Percentiles rank a stretch among this genome's conserved stretches.
Conservation (phyloP, 2,113 vertebrate genomes). For the Dinomys branickii region DNA sequence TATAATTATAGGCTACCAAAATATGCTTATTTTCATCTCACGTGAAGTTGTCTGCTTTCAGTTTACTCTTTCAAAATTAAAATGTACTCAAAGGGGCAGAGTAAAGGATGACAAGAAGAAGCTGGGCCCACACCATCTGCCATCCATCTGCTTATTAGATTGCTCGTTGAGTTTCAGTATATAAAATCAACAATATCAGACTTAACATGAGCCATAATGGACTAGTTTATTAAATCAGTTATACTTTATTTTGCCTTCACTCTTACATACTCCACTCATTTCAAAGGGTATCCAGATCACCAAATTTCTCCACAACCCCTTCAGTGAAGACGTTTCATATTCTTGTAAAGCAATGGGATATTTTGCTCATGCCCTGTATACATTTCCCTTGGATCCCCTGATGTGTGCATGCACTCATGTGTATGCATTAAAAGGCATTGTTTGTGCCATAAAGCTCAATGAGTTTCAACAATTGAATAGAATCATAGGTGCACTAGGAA, state of each 20-base stretch:
- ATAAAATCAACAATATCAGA: background rate
- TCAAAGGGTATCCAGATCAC: background rate
- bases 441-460: background rate
- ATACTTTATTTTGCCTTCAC: background rate
- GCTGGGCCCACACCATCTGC: background rate
- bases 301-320: background rate
- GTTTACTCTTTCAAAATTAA: background rate
- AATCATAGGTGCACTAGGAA: background rate
- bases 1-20: background rate
- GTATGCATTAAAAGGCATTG: background rate
- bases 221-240: background rate
- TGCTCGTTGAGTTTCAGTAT: background rate
- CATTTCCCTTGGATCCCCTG: background rate
- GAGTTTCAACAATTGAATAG: background rate
- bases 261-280: background rate
- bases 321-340: background rate
- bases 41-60: background rate
- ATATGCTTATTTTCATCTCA: background rate
- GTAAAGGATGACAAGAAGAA: background rate
- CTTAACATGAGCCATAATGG: background rate
- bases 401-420: background rate
- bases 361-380: background rate
- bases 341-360: background rate
- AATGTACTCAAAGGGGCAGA: background rate
- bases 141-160: background rate